These are phyloP conservation scores for Lydus trimaculatus DNA, from an alignment of 2,888 invertebrate species.

Conservation along the genomic window DNA sequence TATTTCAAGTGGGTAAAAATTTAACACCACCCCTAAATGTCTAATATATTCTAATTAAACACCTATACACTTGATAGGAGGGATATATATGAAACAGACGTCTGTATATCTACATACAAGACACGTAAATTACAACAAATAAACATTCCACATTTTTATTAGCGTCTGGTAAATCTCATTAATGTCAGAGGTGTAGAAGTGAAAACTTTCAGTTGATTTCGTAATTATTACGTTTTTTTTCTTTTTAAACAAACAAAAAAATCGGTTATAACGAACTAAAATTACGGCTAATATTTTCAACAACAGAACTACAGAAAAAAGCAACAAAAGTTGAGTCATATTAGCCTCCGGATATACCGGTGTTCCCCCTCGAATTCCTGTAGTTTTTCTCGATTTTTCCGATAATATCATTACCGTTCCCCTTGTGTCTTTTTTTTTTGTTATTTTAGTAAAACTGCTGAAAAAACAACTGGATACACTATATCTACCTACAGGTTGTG, in stretches of 20 bases:
- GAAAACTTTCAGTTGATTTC: not conserved
- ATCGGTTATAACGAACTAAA: too few relatives aligned
- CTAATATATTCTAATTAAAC: conserved; percentile 7
- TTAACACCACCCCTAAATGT: not conserved
- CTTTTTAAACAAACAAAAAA: too few relatives aligned
- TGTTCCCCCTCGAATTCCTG: not conserved
- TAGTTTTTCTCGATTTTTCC: not conserved
- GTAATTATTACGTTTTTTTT: too few relatives aligned
- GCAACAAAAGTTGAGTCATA: not conserved
- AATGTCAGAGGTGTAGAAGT: not conserved
- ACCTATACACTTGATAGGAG: not conserved
- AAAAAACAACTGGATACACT: not conserved
- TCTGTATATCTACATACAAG: not conserved
- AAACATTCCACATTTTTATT: not conserved
- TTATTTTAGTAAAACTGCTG: not conserved
- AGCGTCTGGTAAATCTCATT: not conserved
- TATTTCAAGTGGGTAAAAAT: not conserved
- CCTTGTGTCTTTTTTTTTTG: not conserved
- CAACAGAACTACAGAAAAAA: not conserved
- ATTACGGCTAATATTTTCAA: too few relatives aligned
- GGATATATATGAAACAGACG: not conserved
- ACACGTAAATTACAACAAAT: conserved; percentile 3
- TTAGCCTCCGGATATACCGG: not conserved
- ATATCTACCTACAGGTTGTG: not conserved
- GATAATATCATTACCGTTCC: not conserved